Evolutionary conservation across 2,888 invertebrate genomes (phyloP), one percentile per base, ranked within the genome.

Genomic region (Polymixis lichenea): DNA sequence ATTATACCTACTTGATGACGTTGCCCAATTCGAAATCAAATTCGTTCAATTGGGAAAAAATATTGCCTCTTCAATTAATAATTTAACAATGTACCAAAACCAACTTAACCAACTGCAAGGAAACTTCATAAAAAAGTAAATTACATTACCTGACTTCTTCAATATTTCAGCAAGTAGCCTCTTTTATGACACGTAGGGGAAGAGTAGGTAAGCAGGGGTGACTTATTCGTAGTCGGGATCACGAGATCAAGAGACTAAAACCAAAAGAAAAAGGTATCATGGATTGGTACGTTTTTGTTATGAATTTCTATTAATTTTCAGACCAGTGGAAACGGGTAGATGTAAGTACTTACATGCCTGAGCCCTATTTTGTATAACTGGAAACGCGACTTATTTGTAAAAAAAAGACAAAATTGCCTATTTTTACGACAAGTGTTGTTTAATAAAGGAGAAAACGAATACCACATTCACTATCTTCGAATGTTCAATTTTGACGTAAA

Each of bases 101-200:
- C 43, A 28, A 53, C 22, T 15, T n/a, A 17, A 32, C 51, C 38
- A 6, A 38, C 38, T 46, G 32, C 28, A 7, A 62, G 28, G 22
- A 51, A 43, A 25, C 22, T 62, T 62, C 51, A 70, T 64, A 32
- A 71, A 77, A 77, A 56, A 64, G 62, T 56, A 32, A 77, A 79
- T 79, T 22, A 56, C 17, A 22, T 22, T 65, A 43, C 64, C 56
- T 51, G 28, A 71, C 56, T 79, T 51, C 70, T 69, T 78, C 62
- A 64, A 70, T 77, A 71, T 77, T 77, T 58, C 51, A 58, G 32
- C 46, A 71, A 58, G 43, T 58, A 64, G 72, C 51, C 56, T 15
- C 43, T 76, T 75, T 64, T 64, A 79, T 25, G 51, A 71, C 25
- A 64, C 51, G 25, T 13, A 56, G 43, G 71, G 71, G 51, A 49